These are phyloP conservation scores for Morpho helenor DNA, from an alignment of 2,888 invertebrate genomes.

Conservation along the genomic window DNA sequence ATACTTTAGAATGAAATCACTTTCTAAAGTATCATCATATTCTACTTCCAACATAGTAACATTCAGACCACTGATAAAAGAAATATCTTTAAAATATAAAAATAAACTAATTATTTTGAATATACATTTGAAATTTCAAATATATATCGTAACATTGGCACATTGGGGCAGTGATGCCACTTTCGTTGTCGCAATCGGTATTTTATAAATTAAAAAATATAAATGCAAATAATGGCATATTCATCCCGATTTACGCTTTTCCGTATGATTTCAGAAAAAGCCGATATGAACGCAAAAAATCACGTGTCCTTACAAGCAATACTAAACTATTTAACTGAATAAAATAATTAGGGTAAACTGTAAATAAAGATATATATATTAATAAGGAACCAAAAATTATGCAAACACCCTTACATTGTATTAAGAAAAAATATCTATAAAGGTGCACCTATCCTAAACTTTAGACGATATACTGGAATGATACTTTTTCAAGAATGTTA, in stretches of 20 bases:
- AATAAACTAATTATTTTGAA: slow-evolving; percentile 29
- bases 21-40: slow-evolving; percentile 55
- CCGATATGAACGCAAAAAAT: slow-evolving; percentile 21
- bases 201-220: slow-evolving; percentile 56
- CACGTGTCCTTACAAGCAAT: slow-evolving; percentile 21
- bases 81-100: slow-evolving; percentile 21
- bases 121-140: slow-evolving; percentile 23
- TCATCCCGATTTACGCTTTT: slow-evolving; percentile 50
- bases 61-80: slow-evolving; percentile 32
- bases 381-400: slow-evolving; percentile 56
- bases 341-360: slow-evolving; percentile 48
- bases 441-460: slow-evolving; percentile 70
- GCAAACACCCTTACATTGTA: slow-evolving; percentile 47
- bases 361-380: slow-evolving; percentile 47
- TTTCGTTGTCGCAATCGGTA: slow-evolving; percentile 46
- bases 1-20: slow-evolving; percentile 43
- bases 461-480: slow-evolving; percentile 76
- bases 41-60: slow-evolving; percentile 38
- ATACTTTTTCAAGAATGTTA: slow-evolving; percentile 76
- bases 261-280: slow-evolving; percentile 14
- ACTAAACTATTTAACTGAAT: slow-evolving; percentile 30
- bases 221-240: slow-evolving; percentile 78
- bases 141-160: slow-evolving; percentile 48
- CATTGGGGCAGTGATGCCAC: slow-evolving; percentile 49
- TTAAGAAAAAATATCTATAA: slow-evolving; percentile 49